Base-by-base conservation (phyloP, 35 echinoderm and acorn worm species). In the Hemicentrotus pulcherrimus region DNA sequence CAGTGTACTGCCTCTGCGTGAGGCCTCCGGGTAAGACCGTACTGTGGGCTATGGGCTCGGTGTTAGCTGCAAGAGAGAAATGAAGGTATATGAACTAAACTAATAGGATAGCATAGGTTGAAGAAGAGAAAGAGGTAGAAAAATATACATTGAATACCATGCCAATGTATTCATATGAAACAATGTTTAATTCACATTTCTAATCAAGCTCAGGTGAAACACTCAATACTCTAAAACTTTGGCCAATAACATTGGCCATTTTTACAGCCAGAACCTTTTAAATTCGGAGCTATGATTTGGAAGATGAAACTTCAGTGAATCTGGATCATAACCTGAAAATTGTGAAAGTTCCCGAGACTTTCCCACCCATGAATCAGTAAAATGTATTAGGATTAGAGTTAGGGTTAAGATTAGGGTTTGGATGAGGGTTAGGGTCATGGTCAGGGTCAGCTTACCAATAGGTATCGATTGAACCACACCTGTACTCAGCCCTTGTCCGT, bases 31-130 rank as follows among this genome's bases (percentile, higher is more conserved):
- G 97, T 52, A 99, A 91, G 11, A 99, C 97, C n/a, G 94, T 94
- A 22, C 96, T 95, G 90, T 99, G 98, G 59, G 95, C 96, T 94
- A 99, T 99, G 6, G 98, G 98, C 19, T 99, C 98, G 24, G 95
- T 94, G 94, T 99, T 99, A 46, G 97, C 98, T 99, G 96, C 55
- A 52, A 91, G 24, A 32, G 46, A 90, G 94, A 94, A 0, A 41
- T 22, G 65, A 78, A 78, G 65, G 65, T 28, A 78, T 28, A 78
- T 78, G 22, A 78, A 78, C 65, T 78, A 78, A 28, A 78, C 65
- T 78, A 78, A 78, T 78, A 78, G 65, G 65, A 78, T 18, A 78
- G 65, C 28, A 78, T 78, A 78, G 65, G 24, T 71, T 55, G 50
- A 71, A 71, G 50, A 55, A 59, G 19, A 78, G 28, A 78, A 78